Percentiles rank a stretch among this genome's conserved stretches.
Evolutionary conservation across 53 echinoderm and acorn worm species (phyloP).

Genomic region (Temnopleurus reevesii): DNA sequence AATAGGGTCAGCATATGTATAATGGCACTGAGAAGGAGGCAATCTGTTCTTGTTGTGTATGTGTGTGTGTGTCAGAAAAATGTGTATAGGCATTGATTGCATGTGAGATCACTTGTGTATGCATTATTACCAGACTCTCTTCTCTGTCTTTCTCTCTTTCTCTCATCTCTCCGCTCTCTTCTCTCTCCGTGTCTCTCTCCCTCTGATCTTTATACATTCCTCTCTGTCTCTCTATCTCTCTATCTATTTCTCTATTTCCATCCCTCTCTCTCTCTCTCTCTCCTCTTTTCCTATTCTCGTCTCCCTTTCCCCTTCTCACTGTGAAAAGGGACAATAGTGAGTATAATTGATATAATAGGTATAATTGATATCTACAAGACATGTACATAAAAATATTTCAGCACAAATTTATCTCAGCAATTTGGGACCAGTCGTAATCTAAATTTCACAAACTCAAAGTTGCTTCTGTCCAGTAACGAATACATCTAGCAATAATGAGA

Average conservation of each 20-base stretch:
- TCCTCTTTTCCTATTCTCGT: background rate
- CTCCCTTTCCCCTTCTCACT: background rate
- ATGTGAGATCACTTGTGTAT: conserved; percentile 9
- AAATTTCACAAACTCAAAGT: too few relatives aligned
- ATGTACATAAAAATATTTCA: too few relatives aligned
- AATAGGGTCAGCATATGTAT: conserved; percentile 54
- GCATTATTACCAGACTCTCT: background rate
- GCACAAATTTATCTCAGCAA: too few relatives aligned
- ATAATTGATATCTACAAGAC: too few relatives aligned
- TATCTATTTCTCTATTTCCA: background rate
- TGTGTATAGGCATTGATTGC: conserved; percentile 34
- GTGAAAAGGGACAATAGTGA: too few relatives aligned
- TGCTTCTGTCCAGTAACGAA: too few relatives aligned
- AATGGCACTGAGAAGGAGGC: conserved; percentile 47
- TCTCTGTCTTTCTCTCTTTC: background rate
- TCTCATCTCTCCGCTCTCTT: background rate
- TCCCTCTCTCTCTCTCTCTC: background rate
- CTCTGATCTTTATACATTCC: too few relatives aligned
- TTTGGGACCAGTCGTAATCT: too few relatives aligned
- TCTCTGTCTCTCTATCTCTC: background rate
- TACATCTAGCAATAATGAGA: too few relatives aligned
- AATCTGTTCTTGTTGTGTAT: conserved; percentile 55
- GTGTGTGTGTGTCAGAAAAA: conserved; percentile 37
- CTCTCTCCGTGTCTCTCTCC: background rate
- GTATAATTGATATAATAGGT: too few relatives aligned